phyloP scores from a whole-genome alignment of 2,888 invertebrate genomes.

The Rhorus exstirpatorius region DNA sequence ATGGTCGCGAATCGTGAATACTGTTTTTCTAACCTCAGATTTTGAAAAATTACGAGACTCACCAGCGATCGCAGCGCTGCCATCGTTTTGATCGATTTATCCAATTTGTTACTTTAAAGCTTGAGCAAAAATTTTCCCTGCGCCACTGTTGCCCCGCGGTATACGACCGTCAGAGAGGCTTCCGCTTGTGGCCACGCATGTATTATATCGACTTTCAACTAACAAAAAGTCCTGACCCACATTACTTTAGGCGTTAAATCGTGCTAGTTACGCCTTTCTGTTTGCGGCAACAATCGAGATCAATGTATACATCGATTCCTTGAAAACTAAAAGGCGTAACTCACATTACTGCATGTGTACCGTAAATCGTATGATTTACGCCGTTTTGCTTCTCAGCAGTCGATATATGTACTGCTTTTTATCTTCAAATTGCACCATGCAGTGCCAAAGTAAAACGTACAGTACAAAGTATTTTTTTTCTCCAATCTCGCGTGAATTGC shows the following conservation, averaged over 20 bases:
- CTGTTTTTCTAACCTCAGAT: not conserved
- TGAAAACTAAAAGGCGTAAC: not conserved
- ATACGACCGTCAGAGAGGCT: constrained; percentile 69
- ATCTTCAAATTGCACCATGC: no score
- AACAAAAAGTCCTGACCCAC: not conserved
- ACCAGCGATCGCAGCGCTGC: no score
- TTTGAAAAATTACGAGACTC: no score
- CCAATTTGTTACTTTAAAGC: no score
- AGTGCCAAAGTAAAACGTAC: no score
- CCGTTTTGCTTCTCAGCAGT: not conserved
- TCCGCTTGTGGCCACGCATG: constrained; percentile 63
- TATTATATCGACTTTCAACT: not conserved
- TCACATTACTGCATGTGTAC: not conserved
- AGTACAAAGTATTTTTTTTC: no score
- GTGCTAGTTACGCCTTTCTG: not conserved
- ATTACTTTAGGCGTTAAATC: not conserved
- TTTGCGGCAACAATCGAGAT: not conserved
- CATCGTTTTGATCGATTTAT: no score
- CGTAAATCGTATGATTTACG: not conserved
- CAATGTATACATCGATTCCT: no score
- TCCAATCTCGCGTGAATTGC: no score
- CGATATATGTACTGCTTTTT: not conserved
- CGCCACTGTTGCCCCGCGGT: constrained; percentile 63
- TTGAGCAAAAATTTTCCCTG: constrained; percentile 26
- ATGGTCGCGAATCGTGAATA: not conserved